These are phyloP conservation scores for Phaethon lepturus DNA, from an alignment of 2,113 vertebrate genomes.

Conservation along the genomic window DNA sequence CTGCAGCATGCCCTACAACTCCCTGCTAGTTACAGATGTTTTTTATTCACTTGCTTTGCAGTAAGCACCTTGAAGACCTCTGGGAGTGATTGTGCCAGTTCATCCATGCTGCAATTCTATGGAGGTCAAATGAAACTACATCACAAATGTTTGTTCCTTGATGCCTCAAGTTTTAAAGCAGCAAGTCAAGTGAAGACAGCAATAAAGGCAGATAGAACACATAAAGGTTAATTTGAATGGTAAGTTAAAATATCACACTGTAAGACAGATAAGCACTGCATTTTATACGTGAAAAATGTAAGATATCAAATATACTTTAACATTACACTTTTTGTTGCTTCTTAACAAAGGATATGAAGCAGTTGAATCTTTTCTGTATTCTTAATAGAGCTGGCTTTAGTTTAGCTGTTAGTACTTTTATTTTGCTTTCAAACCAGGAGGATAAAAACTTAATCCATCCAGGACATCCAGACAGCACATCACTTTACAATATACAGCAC, in stretches of 20 bases:
- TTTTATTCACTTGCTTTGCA: constrained; percentile 21
- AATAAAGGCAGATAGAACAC: not conserved
- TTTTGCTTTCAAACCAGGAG: not conserved
- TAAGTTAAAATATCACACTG: not conserved
- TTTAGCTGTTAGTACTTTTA: not conserved
- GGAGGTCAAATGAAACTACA: constrained; percentile 14
- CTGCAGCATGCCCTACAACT: not conserved
- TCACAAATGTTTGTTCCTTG: not conserved
- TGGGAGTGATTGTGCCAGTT: not conserved
- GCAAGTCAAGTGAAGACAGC: not conserved
- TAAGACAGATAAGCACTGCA: not conserved
- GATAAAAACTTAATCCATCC: not conserved
- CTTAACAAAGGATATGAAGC: not conserved
- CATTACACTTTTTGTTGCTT: not conserved
- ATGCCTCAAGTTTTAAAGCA: not conserved
- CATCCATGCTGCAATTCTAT: not conserved
- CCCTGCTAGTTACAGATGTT: not conserved
- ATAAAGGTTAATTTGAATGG: not conserved
- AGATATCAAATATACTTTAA: not conserved
- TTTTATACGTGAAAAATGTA: not conserved
- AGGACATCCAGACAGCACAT: not conserved
- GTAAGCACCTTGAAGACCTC: not conserved
- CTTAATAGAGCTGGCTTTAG: not conserved
- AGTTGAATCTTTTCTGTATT: not conserved
- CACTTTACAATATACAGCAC: not conserved